phyloP scores from a whole-genome alignment of 2,888 invertebrate species.

The Tillus elongatus region DNA sequence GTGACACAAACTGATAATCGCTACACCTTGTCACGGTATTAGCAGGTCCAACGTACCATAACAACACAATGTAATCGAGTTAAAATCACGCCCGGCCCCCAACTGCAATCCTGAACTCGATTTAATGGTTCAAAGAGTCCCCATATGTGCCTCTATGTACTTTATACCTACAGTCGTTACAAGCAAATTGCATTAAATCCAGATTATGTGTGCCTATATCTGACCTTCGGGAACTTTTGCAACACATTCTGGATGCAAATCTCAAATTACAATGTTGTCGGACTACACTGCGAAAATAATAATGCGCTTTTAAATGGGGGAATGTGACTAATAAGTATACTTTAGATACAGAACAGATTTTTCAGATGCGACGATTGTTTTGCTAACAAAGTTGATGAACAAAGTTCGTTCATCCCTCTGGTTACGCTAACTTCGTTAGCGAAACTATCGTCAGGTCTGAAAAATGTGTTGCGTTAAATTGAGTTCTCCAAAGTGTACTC shows the following conservation, averaged over 20 bases:
- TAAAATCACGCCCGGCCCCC: constrained; percentile 12
- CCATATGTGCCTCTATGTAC: constrained; percentile 7
- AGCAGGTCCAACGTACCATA: constrained; percentile 23
- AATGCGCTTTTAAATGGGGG: too few relatives aligned
- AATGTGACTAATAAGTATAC: too few relatives aligned
- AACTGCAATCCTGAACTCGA: constrained; percentile 20
- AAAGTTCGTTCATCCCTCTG: too few relatives aligned
- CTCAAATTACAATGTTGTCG: neutral
- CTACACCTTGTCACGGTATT: constrained; percentile 22
- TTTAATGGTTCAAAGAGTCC: constrained; percentile 24
- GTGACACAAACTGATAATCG: too few relatives aligned
- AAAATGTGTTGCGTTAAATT: too few relatives aligned
- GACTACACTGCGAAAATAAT: too few relatives aligned
- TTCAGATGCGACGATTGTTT: too few relatives aligned
- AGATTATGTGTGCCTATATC: neutral
- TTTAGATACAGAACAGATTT: too few relatives aligned
- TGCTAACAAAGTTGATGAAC: too few relatives aligned
- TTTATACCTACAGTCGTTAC: constrained; percentile 16
- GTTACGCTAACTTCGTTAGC: too few relatives aligned
- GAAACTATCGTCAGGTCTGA: too few relatives aligned
- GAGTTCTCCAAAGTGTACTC: too few relatives aligned
- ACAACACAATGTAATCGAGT: constrained; percentile 20
- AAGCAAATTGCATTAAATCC: constrained; percentile 19
- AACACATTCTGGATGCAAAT: constrained; percentile 4
- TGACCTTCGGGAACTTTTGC: neutral